Percentiles rank a stretch among this genome's conserved stretches.
phyloP scores from a whole-genome alignment of 2,797 vertebrate species.

The Allobates femoralis region DNA sequence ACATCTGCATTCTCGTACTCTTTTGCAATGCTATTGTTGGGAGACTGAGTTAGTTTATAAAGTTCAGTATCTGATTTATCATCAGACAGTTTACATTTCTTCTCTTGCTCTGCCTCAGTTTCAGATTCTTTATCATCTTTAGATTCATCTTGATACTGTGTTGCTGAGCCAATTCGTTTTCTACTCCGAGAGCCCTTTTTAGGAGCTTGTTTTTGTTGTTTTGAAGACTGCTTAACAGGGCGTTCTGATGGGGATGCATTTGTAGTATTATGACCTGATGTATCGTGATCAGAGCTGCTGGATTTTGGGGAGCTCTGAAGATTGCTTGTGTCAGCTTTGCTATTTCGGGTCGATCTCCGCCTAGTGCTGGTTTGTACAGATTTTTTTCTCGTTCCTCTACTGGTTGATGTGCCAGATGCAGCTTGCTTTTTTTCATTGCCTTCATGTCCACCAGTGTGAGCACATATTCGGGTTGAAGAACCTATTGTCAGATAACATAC shows the following conservation, averaged over 20 bases:
- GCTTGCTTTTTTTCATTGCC: slow-evolving; percentile 90
- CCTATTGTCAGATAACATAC: slow-evolving; percentile 14
- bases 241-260: slow-evolving; percentile 68
- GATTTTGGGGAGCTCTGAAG: slow-evolving; percentile 78
- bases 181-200: slow-evolving; percentile 83
- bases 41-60: background rate
- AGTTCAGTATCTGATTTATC: slow-evolving; percentile 15
- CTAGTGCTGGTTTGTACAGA: slow-evolving; percentile 76
- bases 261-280: slow-evolving; percentile 73
- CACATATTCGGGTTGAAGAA: slow-evolving; percentile 71
- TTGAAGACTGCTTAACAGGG: slow-evolving; percentile 77
- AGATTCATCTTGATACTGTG: slow-evolving; percentile 59
- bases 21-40: background rate
- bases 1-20: background rate
- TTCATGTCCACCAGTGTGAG: slow-evolving; percentile 86
- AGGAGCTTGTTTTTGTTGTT: slow-evolving; percentile 81
- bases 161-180: slow-evolving; percentile 79
- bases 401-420: slow-evolving; percentile 81
- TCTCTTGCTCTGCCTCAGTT: slow-evolving; percentile 52
- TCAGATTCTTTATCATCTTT: slow-evolving; percentile 65
- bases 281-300: slow-evolving; percentile 79
- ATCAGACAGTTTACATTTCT: slow-evolving; percentile 48
- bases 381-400: slow-evolving; percentile 86
- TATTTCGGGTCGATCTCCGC: slow-evolving; percentile 85
- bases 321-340: slow-evolving; percentile 76